phyloP scores from a whole-genome alignment of 2,888 invertebrate genomes.

The Trissonchulus sp. region DNA sequence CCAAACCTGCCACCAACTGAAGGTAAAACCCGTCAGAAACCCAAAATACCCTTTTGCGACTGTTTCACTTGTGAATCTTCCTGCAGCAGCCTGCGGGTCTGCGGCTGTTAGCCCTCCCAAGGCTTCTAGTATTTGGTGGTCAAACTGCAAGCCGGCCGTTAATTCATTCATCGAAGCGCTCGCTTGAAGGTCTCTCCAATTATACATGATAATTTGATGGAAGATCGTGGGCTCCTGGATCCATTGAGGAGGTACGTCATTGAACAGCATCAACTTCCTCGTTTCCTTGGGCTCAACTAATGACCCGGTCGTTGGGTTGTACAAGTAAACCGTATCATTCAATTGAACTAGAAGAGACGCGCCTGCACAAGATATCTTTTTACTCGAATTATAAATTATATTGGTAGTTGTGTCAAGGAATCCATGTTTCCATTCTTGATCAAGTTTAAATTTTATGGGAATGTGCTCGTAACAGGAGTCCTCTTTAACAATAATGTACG shows the following conservation, averaged over 20 bases:
- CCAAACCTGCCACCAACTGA: constrained; percentile 17
- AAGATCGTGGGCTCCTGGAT: neutral
- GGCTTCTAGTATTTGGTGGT: neutral
- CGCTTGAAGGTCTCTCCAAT: neutral
- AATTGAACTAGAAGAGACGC: neutral
- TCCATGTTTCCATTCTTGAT: neutral
- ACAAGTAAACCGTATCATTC: neutral
- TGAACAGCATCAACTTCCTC: neutral
- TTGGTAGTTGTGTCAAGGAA: constrained; percentile 7
- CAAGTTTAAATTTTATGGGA: neutral
- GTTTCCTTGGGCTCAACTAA: neutral
- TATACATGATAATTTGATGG: constrained; percentile 21
- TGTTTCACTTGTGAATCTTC: neutral
- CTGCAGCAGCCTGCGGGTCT: neutral
- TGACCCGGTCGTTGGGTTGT: neutral
- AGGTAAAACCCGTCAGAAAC: neutral
- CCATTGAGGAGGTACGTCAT: neutral
- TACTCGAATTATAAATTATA: neutral
- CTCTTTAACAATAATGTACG: neutral
- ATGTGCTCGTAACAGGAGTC: neutral
- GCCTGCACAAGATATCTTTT: neutral
- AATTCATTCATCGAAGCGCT: neutral
- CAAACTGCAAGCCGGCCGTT: neutral
- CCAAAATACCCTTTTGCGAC: neutral
- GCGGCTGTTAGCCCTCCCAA: neutral